A percentile compares a stretch with the other conserved stretches of the same genome.
These are phyloP conservation scores for Actinernus sp. DNA, from an alignment of 92 coral and sea anemone species.

Conservation along the genomic window DNA sequence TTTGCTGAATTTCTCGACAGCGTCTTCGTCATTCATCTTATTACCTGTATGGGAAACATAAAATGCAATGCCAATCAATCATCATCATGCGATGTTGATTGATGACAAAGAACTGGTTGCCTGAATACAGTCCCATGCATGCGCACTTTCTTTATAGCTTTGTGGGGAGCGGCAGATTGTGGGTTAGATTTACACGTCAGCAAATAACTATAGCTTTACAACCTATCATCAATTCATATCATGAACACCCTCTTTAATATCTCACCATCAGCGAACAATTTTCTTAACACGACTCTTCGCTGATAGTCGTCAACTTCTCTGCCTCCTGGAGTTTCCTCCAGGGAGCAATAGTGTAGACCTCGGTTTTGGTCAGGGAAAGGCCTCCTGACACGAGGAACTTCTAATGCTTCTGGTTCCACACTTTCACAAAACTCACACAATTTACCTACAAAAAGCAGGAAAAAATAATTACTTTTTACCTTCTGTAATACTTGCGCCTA, in stretches of 20 bases:
- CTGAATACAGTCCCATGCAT: no score
- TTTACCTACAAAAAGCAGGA: slow-evolving; percentile 17
- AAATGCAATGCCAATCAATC: no score
- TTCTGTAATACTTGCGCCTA: no score
- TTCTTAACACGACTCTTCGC: slow-evolving; percentile 26
- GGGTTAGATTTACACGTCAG: no score
- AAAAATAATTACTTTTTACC: background rate
- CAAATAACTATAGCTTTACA: no score
- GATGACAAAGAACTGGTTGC: no score
- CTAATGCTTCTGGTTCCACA: slow-evolving; percentile 9
- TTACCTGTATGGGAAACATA: no score
- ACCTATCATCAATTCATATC: background rate
- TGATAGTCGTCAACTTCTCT: slow-evolving; percentile 38
- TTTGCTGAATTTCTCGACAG: slow-evolving; percentile 8
- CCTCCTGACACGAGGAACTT: slow-evolving; percentile 18
- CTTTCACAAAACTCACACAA: slow-evolving; percentile 34
- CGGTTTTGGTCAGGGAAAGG: slow-evolving; percentile 36
- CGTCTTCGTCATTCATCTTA: slow-evolving; percentile 25
- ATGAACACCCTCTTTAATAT: no score
- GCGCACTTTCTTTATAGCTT: no score
- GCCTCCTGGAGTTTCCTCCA: slow-evolving; percentile 19
- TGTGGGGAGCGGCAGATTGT: no score
- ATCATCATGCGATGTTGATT: no score
- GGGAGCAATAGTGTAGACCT: slow-evolving; percentile 30
- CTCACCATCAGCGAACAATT: slow-evolving; percentile 19